phyloP scores from a whole-genome alignment of 2,888 invertebrate species.

The Biston betularia region DNA sequence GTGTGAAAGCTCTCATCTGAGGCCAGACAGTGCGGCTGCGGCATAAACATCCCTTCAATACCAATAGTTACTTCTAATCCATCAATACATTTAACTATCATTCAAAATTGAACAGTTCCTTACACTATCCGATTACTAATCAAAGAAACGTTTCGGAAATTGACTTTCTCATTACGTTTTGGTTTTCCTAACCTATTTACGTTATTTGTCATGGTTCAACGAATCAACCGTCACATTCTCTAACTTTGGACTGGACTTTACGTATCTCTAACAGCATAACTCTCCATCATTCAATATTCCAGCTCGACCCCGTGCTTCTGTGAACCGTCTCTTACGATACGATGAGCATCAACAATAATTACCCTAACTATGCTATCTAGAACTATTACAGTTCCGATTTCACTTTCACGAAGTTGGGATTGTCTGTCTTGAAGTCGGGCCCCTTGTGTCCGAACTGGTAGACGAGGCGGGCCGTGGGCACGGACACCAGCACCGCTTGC shows the following conservation, averaged over 20 bases:
- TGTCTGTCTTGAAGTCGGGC: constrained; percentile 90
- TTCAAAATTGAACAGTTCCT: constrained; percentile 30
- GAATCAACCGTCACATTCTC: constrained; percentile 12
- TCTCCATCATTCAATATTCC: constrained; percentile 44
- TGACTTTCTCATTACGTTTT: constrained; percentile 35
- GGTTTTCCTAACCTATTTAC: constrained; percentile 28
- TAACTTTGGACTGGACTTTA: constrained; percentile 33
- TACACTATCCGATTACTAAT: constrained; percentile 26
- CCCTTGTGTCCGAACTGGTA: constrained; percentile 94
- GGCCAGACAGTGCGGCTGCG: neutral
- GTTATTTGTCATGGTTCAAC: constrained; percentile 34
- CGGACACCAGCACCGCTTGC: constrained; percentile 90
- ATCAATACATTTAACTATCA: constrained; percentile 37
- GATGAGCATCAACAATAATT: constrained; percentile 46
- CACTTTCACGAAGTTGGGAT: constrained; percentile 83
- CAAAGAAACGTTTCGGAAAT: constrained; percentile 31
- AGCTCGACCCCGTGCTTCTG: constrained; percentile 41
- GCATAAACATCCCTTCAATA: constrained; percentile 12
- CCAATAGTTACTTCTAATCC: constrained; percentile 26
- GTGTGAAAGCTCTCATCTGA: neutral
- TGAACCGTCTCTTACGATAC: constrained; percentile 46
- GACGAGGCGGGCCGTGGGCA: constrained; percentile 91
- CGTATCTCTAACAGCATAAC: constrained; percentile 31
- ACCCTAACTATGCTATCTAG: constrained; percentile 30
- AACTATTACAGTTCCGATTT: constrained; percentile 69